Percentiles rank a stretch among this genome's conserved stretches.
phyloP scores from a whole-genome alignment of 2,113 vertebrate genomes.

The Myocastor coypus region DNA sequence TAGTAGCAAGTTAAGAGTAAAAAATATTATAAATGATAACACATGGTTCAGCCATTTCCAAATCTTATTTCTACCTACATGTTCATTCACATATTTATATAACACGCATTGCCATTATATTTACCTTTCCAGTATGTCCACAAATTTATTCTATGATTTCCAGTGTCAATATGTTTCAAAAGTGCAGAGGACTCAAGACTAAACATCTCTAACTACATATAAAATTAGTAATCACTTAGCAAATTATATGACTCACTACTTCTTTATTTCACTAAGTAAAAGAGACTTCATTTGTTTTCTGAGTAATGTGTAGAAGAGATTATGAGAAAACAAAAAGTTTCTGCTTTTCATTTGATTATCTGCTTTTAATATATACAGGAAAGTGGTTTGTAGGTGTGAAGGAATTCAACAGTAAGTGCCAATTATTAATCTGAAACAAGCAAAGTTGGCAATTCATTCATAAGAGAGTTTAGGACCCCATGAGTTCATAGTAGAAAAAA shows the following conservation, averaged over 20 bases:
- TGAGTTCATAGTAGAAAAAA: background rate
- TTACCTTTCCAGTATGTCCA: conserved; percentile 74
- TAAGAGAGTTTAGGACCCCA: background rate
- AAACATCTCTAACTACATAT: conserved; percentile 49
- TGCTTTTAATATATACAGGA: conserved; percentile 43
- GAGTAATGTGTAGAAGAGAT: background rate
- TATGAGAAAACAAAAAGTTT: conserved; percentile 57
- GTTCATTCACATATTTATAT: conserved; percentile 80
- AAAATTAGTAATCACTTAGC: conserved; percentile 59
- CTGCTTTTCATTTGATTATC: conserved; percentile 36
- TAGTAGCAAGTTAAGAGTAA: conserved; percentile 82
- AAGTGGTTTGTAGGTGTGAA: background rate
- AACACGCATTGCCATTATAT: conserved; percentile 72
- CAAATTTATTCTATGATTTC: conserved; percentile 66
- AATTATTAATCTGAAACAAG: background rate
- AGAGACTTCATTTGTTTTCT: conserved; percentile 8
- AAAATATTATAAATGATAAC: conserved; percentile 73
- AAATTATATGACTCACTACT: conserved; percentile 33
- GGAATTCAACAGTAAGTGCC: background rate
- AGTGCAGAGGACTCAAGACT: conserved; percentile 34
- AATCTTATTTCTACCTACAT: conserved; percentile 79
- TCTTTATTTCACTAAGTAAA: conserved; percentile 61
- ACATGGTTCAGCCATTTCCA: conserved; percentile 72
- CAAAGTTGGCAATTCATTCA: conserved; percentile 15
- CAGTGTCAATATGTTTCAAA: conserved; percentile 72